Evolutionary conservation across 2,113 vertebrate genomes (phyloP).

Genomic region (Nymphicus hollandicus): DNA sequence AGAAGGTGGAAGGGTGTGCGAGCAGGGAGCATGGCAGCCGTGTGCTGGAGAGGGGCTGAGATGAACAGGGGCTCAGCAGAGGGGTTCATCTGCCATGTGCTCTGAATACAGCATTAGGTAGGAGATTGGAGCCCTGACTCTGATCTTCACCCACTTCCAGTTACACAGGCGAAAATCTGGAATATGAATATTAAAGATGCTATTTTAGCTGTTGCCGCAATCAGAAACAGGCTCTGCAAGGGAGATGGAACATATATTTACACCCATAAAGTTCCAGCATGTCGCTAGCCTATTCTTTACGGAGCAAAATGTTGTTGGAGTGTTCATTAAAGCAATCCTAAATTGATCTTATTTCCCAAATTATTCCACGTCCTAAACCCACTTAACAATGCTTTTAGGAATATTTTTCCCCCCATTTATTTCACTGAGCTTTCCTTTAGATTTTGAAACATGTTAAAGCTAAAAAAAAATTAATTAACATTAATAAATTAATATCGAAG

Average conservation of each 20-base stretch:
- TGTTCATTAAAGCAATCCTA: not conserved
- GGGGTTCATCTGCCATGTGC: not conserved
- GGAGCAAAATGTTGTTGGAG: not conserved
- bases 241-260: not conserved
- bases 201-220: not conserved
- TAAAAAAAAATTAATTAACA: not conserved
- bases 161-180: not conserved
- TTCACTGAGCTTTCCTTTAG: not conserved
- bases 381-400: not conserved
- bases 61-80: rapidly evolving
- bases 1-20: rapidly evolving
- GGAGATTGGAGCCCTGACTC: not conserved
- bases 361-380: not conserved
- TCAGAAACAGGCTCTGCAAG: not conserved
- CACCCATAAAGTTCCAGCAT: not conserved
- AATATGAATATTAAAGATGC: not conserved
- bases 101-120: rapidly evolving
- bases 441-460: not conserved
- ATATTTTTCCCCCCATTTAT: not conserved
- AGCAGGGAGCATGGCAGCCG: not conserved
- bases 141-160: not conserved
- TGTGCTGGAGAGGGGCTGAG: not conserved
- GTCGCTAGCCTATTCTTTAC: not conserved
- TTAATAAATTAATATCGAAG: not conserved
- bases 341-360: not conserved